Base-by-base conservation (phyloP, 2,888 invertebrate genomes). In the Coelinius sp. region DNA sequence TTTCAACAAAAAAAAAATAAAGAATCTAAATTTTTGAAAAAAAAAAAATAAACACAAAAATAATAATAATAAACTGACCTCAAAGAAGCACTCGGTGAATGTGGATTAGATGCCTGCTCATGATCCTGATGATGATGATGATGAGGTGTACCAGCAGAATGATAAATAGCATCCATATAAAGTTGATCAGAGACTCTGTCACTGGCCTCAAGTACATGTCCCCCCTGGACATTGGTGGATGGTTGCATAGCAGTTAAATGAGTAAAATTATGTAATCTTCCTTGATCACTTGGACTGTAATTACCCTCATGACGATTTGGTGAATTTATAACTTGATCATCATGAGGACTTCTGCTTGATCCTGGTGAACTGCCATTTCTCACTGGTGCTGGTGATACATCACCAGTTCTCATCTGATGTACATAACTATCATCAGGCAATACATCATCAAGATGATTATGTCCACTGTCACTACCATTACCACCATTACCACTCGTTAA, bases 201-300 rank as follows among this genome's bases (percentile, higher is more conserved):
- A 35, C 12, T 65, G 12, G 83, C 83, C 66, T 82, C 81, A 17
- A 84, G 73, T n/a, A 68, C 78, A 52, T 84, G 83, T 67, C 75
- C 78, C 0, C 73, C 4, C 53, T 82, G 83, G 0, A 83, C 80
- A 38, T 35, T 62, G 8, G 80, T 53, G 0, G 83, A 80, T 3
- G 86, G 85, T 62, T 88, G 88, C 84, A 88, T 85, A 0, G 86
- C 79, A 4, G 88, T 87, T 14, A 88, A 76, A 73, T 87, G 87
- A 0, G 88, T 86, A 71, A 85, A 87, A 5, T 76, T 75, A n/a
- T 86, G 85, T 0, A 85, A 53, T 25, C 85, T 79, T 0, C 76
- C 78, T 22, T 82, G 85, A 20, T 84, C 85, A 56, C 67, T 78
- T 2, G 84, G 85, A 59, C 85, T 86, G 75, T 86, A 87, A 7